phyloP scores from a whole-genome alignment of 2,797 vertebrate species.

The Muscicapa striata region DNA sequence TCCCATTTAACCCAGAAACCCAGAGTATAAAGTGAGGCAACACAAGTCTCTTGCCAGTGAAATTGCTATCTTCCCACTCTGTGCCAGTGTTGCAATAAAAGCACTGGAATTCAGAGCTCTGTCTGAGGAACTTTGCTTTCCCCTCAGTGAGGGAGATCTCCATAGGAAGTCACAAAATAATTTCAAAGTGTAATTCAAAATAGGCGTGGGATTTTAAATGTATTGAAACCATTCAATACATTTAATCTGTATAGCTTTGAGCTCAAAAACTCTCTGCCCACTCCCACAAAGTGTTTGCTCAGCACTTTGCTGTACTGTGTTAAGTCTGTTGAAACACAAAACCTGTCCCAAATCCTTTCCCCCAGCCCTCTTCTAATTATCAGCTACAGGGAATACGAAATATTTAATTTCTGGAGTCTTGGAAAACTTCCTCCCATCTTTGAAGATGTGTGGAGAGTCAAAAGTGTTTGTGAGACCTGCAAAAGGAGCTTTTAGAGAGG shows the following conservation, averaged over 20 bases:
- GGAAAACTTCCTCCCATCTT: neutral
- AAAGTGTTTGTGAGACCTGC: neutral
- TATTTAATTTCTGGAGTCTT: neutral
- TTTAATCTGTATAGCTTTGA: neutral
- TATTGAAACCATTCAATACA: neutral
- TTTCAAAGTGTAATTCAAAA: neutral
- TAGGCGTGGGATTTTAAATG: neutral
- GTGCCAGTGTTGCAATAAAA: neutral
- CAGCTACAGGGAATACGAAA: neutral
- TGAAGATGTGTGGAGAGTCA: neutral
- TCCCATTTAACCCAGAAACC: constrained; percentile 11
- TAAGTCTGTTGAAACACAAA: neutral
- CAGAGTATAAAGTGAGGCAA: neutral
- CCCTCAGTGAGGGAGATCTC: neutral
- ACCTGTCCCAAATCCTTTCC: neutral
- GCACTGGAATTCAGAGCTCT: neutral
- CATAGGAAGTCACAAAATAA: neutral
- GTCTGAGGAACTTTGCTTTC: neutral
- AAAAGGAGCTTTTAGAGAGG: neutral
- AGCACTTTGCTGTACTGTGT: neutral
- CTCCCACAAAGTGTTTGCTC: neutral
- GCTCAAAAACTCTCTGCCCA: neutral
- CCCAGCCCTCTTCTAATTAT: neutral
- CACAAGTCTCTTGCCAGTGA: neutral
- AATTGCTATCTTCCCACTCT: neutral